Evolutionary conservation across 2,113 vertebrate genomes (phyloP).

Genomic region (Syrrhaptes paradoxus): DNA sequence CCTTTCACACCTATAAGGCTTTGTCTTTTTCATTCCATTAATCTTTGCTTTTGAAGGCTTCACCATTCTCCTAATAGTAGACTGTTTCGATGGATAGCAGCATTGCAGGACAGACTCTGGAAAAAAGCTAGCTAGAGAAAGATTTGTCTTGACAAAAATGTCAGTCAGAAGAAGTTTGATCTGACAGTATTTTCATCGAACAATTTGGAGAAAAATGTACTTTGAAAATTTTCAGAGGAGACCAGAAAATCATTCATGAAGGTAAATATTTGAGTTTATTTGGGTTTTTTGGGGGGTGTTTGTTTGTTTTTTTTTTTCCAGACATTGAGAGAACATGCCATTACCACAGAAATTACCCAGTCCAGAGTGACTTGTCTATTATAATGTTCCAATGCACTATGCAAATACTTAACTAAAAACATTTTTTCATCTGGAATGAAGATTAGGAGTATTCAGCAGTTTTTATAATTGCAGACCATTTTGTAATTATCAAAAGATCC

Average conservation of each 20-base stretch:
- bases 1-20: background rate
- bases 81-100: background rate
- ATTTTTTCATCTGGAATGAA: background rate
- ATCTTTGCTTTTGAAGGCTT: background rate
- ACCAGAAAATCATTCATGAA: background rate
- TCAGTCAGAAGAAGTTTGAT: background rate
- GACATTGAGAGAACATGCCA: background rate
- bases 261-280: background rate
- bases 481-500: background rate
- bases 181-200: background rate
- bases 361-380: background rate
- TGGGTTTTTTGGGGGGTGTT: background rate
- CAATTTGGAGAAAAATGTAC: background rate
- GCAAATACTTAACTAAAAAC: background rate
- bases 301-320: background rate
- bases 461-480: background rate
- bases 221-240: background rate
- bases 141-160: slow-evolving; percentile 24
- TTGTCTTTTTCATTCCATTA: background rate
- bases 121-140: background rate
- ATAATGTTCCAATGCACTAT: background rate
- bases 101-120: background rate
- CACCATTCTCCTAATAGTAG: background rate
- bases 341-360: background rate
- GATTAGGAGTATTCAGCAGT: background rate